These are phyloP conservation scores for Heterotis niloticus DNA, from an alignment of 2,113 vertebrate species.

Conservation along the genomic window DNA sequence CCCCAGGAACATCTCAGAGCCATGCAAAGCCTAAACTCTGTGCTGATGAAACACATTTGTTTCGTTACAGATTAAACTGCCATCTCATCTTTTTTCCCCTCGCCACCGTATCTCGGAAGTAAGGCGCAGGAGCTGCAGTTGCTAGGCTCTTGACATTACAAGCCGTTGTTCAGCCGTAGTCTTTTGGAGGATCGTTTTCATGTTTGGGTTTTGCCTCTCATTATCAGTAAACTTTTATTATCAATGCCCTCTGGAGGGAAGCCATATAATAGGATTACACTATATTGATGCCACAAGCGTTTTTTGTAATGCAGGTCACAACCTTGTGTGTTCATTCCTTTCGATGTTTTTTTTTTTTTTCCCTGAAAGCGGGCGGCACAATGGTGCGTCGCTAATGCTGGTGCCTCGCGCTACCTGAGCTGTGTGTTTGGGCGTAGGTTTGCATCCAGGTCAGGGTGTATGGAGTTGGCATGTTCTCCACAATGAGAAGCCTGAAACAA, in stretches of 20 bases:
- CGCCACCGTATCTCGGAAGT: not conserved
- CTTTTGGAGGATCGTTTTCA: not conserved
- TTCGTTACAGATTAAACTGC: slow-evolving; percentile 24
- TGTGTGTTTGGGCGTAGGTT: too few relatives aligned
- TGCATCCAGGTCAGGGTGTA: too few relatives aligned
- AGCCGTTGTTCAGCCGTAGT: not conserved
- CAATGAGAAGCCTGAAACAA: too few relatives aligned
- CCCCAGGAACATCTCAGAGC: slow-evolving; percentile 13
- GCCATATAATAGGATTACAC: slow-evolving; percentile 29
- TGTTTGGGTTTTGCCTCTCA: slow-evolving; percentile 22
- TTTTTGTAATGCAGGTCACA: slow-evolving; percentile 21
- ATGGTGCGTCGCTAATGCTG: not conserved
- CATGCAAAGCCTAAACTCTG: not conserved
- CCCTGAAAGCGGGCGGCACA: not conserved
- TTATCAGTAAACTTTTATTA: slow-evolving; percentile 27
- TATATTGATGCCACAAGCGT: slow-evolving; percentile 25
- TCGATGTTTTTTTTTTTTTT: not conserved
- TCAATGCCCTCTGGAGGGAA: slow-evolving; percentile 21
- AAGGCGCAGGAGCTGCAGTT: not conserved
- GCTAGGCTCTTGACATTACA: not conserved
- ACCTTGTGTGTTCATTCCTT: slow-evolving; percentile 14
- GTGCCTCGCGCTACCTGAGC: too few relatives aligned
- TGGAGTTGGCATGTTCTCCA: too few relatives aligned
- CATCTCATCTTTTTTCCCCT: not conserved
- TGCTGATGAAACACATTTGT: slow-evolving; percentile 31